Evolutionary conservation across 2,113 vertebrate genomes (phyloP).

Genomic region (Lampris megalopsis): DNA sequence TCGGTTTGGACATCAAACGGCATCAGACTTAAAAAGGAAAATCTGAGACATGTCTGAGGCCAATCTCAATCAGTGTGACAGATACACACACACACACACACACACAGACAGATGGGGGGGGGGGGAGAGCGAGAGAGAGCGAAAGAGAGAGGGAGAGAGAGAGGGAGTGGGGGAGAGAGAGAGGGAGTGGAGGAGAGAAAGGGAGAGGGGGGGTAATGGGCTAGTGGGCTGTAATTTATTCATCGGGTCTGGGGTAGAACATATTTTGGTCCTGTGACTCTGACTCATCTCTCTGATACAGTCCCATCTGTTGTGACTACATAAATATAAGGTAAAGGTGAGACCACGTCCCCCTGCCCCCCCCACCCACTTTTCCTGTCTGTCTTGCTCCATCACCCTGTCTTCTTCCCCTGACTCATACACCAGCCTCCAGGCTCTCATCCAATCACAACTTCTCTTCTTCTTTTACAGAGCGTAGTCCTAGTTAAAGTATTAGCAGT

Average conservation of each 20-base stretch:
- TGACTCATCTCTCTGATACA: conserved; percentile 15
- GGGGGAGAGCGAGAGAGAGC: no score
- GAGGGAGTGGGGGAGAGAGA: neutral
- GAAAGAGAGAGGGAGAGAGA: no score
- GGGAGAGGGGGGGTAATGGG: neutral
- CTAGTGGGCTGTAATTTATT: conserved; percentile 15
- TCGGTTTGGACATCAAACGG: no score
- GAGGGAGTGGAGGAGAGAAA: neutral
- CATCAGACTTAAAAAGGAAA: no score
- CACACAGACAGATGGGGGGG: no score
- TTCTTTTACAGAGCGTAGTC: no score
- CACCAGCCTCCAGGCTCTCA: no score
- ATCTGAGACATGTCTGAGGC: no score
- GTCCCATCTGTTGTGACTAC: conserved; percentile 26
- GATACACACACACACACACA: no score
- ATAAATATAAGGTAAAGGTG: conserved; percentile 10
- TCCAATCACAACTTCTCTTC: no score
- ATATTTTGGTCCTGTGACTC: conserved; percentile 2
- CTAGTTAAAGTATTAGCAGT: no score
- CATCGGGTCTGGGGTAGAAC: neutral
- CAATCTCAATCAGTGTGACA: no score
- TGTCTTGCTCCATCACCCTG: neutral
- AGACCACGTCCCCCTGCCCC: neutral
- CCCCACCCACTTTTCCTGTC: conserved; percentile 5
- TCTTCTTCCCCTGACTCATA: neutral